Evolutionary conservation across 2,113 vertebrate species (phyloP), one percentile per base, ranked within the genome.

Genomic region (Platysteira castanea): DNA sequence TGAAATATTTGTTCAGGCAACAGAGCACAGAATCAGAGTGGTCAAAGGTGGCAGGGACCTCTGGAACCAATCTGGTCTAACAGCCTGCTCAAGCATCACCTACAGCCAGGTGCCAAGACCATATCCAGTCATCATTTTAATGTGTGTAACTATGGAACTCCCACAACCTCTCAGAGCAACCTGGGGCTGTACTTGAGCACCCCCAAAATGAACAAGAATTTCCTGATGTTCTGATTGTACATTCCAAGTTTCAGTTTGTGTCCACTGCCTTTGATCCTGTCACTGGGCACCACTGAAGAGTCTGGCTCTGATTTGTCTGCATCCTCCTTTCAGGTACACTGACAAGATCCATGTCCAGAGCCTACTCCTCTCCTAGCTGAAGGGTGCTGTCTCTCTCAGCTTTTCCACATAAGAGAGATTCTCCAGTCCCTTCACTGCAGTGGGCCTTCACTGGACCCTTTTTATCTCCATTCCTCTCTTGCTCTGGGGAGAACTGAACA

Each of bases 171-270:
- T 68, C 30, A 9, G 22, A 37, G 44, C 21, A 69, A 33, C 12
- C n/a, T 27, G 27, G 1, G 0, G 16, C 1, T 0, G 17, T n/a
- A 35, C 13, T 75, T 5, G 4, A 65, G 35, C 39, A 80, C 18
- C 9, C 6, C 42, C 27, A 42, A 20, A 44, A 49, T 4, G 39
- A 20, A n/a, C 15, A 74, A 78, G 37, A 28, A 18, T 53, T 59
- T 75, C 31, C n/a, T 3, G 16, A 12, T 31, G 8, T 59, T 53
- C 44, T 6, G 2, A 18, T 1, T 4, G 7, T 15, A 26, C 30
- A 35, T 26, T 4, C 42, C 1, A 0, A 54, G 61, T 65, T 70
- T 60, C 37, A 30, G 10, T 52, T 70, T 76, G 33, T 56, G 41
- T 3, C 11, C 3, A 5, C 10, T 60, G 26, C 22, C 33, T 87